These are phyloP conservation scores for Liasis olivaceus DNA, from an alignment of 2,797 vertebrate species.

Conservation along the genomic window DNA sequence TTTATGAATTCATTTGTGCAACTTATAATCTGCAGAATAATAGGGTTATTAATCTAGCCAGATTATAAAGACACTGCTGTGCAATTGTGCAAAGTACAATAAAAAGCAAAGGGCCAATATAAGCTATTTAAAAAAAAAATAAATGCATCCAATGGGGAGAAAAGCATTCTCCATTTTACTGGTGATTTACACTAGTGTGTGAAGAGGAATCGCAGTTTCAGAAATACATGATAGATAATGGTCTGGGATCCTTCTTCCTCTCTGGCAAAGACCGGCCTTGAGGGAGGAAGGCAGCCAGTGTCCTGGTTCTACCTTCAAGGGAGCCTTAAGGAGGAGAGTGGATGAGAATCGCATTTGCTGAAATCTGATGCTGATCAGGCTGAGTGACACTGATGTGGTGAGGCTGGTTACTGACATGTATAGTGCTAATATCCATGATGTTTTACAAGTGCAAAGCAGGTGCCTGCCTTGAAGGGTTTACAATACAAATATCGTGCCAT, in stretches of 20 bases:
- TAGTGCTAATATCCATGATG: background rate
- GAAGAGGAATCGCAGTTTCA: background rate
- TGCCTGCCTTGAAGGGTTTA: background rate
- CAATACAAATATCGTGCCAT: background rate
- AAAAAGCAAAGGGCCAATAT: background rate
- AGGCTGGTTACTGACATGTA: background rate
- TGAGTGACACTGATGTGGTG: background rate
- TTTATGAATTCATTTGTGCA: slow-evolving; percentile 48
- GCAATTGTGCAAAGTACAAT: background rate
- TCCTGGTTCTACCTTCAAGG: background rate
- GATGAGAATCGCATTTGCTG: background rate
- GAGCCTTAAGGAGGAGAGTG: background rate
- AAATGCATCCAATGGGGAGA: slow-evolving; percentile 66
- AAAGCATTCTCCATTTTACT: slow-evolving; percentile 58
- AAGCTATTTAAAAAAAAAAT: slow-evolving; percentile 28
- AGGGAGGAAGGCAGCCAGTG: background rate
- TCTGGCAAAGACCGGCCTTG: background rate
- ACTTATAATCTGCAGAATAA: slow-evolving; percentile 22
- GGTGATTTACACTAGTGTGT: slow-evolving; percentile 34
- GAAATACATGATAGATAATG: background rate
- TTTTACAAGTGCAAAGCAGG: background rate
- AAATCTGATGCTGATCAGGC: background rate
- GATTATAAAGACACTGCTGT: background rate
- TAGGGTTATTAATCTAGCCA: background rate
- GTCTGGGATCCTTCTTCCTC: background rate